Conservation (phyloP, 2,113 vertebrate species). For the Zeus faber region DNA sequence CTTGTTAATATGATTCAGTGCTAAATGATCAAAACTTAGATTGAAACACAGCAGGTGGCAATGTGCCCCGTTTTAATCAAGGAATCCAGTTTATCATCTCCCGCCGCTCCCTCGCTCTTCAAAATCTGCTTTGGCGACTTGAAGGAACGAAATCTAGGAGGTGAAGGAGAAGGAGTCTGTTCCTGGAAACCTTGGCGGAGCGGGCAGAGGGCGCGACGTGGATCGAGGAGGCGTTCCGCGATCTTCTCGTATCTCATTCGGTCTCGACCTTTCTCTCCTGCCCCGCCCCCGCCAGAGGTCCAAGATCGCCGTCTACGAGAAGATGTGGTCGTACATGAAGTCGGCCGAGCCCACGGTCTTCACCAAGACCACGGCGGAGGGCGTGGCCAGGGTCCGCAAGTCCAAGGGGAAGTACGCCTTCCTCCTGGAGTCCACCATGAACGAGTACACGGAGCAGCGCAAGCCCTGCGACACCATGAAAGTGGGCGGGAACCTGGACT, state of each 20-base stretch:
- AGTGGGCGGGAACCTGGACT: constrained; percentile 99
- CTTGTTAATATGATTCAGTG: too few species aligned
- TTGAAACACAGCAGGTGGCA: too few species aligned
- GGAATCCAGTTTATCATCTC: too few species aligned
- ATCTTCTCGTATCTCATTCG: background rate
- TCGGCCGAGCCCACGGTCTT: constrained; percentile 97
- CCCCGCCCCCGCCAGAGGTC: constrained; percentile 81
- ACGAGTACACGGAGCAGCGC: constrained; percentile 98
- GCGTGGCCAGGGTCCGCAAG: constrained; percentile 95
- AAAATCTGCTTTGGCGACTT: too few species aligned
- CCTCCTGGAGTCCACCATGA: constrained; percentile 99
- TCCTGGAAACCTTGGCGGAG: too few species aligned
- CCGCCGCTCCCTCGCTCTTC: too few species aligned
- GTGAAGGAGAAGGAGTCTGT: too few species aligned
- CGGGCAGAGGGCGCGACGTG: too few species aligned
- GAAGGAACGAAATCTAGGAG: too few species aligned
- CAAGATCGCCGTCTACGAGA: constrained; percentile 99
- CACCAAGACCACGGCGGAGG: constrained; percentile 95
- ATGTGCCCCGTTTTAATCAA: too few species aligned
- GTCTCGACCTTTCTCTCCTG: background rate
- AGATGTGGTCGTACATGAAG: constrained; percentile 99
- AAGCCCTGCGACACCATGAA: constrained; percentile 99
- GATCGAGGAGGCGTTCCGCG: too few species aligned
- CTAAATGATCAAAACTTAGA: too few species aligned
- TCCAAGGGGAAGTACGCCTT: constrained; percentile 99